phyloP scores from a whole-genome alignment of 2,888 invertebrate genomes.

The Perithous albicinctus region DNA sequence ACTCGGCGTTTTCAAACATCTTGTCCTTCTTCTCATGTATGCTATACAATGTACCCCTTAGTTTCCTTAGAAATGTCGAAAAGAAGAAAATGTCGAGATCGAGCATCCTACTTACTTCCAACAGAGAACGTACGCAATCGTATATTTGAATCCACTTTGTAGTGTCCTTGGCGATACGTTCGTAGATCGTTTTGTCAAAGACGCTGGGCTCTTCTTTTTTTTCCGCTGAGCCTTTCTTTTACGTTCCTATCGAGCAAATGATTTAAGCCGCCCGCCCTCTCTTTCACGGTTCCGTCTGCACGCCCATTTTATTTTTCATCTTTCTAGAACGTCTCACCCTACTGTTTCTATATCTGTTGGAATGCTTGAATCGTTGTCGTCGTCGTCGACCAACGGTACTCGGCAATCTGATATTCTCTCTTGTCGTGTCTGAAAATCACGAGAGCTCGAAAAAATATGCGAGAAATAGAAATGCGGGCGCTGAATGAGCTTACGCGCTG shows the following conservation, averaged over 20 bases:
- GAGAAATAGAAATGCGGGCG: conserved; percentile 42
- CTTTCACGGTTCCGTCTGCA: conserved; percentile 37
- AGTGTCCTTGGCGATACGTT: conserved; percentile 25
- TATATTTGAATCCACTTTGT: neutral
- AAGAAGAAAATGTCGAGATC: conserved; percentile 28
- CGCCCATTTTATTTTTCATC: conserved; percentile 19
- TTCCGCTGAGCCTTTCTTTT: conserved; percentile 21
- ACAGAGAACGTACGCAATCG: conserved; percentile 52
- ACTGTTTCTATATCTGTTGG: conserved; percentile 18
- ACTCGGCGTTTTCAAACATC: conserved; percentile 39
- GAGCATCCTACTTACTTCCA: conserved; percentile 46
- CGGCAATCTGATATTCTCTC: conserved; percentile 54
- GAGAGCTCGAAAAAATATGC: conserved; percentile 37
- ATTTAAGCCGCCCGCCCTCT: conserved; percentile 55
- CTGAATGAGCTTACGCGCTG: conserved; percentile 27
- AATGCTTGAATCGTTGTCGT: conserved; percentile 34
- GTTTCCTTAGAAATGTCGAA: conserved; percentile 5
- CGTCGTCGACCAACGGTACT: conserved; percentile 50
- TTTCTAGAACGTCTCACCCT: neutral
- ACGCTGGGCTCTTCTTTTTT: neutral
- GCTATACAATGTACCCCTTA: neutral
- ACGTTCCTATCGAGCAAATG: conserved; percentile 61
- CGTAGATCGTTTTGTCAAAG: conserved; percentile 33
- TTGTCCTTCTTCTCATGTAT: conserved; percentile 7
- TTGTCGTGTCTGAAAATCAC: conserved; percentile 38